Percentiles rank a stretch among this genome's conserved stretches.
These are phyloP conservation scores for Mesembrinibis cayennensis DNA, from an alignment of 2,113 vertebrate genomes.

Conservation along the genomic window DNA sequence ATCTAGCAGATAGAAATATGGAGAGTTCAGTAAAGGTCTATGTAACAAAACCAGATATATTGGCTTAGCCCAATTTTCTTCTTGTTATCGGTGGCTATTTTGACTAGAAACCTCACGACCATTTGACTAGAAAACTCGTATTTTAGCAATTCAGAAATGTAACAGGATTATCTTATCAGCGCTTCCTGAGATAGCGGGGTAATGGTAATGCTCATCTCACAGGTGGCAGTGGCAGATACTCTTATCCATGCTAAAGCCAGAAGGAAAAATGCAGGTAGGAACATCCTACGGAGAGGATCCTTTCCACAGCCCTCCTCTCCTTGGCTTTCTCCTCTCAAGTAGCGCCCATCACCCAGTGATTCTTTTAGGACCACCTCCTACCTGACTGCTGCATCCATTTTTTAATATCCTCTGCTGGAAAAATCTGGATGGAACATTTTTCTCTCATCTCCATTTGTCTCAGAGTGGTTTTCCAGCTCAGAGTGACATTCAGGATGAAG, in stretches of 20 bases:
- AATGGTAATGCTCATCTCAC: not conserved
- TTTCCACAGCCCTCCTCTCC: not conserved
- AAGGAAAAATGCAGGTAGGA: not conserved
- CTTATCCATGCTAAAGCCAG: not conserved
- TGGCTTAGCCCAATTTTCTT: not conserved
- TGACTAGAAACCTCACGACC: not conserved
- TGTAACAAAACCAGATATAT: not conserved
- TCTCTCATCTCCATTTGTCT: not conserved
- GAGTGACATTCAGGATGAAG: not conserved
- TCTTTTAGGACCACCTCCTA: not conserved
- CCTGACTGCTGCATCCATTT: not conserved
- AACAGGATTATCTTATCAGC: not conserved
- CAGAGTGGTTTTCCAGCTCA: not conserved
- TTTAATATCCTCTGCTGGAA: not conserved
- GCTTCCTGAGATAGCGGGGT: not conserved
- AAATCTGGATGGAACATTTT: not conserved
- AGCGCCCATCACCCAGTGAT: fast-evolving
- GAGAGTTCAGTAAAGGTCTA: not conserved
- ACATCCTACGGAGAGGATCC: fast-evolving
- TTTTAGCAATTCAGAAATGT: not conserved
- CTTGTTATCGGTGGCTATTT: not conserved
- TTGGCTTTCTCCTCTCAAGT: not conserved
- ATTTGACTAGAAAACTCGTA: not conserved
- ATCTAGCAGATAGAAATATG: not conserved
- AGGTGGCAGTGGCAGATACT: not conserved